Evolutionary conservation across 2,888 invertebrate species (phyloP).

Genomic region (Antheraea assamensis): DNA sequence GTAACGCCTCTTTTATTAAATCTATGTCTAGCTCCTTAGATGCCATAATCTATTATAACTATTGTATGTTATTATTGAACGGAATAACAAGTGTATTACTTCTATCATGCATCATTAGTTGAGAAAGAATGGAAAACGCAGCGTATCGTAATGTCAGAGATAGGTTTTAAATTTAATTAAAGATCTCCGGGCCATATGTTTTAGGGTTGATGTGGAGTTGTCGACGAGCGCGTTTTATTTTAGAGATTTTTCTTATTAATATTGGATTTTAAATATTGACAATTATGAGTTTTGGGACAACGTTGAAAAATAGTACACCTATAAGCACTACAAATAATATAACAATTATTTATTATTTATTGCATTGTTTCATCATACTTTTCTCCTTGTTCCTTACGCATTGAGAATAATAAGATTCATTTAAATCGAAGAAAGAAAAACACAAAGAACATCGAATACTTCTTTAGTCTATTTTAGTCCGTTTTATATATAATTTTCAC

Average conservation of each 20-base stretch:
- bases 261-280: neutral
- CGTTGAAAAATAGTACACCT: no score
- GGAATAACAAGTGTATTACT: neutral
- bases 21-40: neutral
- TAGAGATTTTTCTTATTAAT: neutral
- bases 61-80: neutral
- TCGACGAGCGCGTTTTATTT: constrained; percentile 18
- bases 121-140: neutral
- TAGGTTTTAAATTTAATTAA: constrained; percentile 78
- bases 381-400: no score
- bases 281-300: no score
- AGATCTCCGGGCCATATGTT: constrained; percentile 35
- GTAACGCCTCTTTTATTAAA: neutral
- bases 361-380: no score
- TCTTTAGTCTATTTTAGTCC: no score
- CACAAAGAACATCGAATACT: no score
- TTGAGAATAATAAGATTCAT: no score
- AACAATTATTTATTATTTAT: no score
- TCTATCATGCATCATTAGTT: neutral
- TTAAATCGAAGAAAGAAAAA: no score
- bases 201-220: neutral
- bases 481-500: no score
- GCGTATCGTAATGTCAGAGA: constrained; percentile 51
- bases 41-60: neutral
- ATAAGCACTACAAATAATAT: no score